A percentile compares a stretch with the other conserved stretches of the same genome.
These are phyloP conservation scores for Ciona savignyi DNA, from an alignment of 23 tunicate species.

Conservation along the genomic window DNA sequence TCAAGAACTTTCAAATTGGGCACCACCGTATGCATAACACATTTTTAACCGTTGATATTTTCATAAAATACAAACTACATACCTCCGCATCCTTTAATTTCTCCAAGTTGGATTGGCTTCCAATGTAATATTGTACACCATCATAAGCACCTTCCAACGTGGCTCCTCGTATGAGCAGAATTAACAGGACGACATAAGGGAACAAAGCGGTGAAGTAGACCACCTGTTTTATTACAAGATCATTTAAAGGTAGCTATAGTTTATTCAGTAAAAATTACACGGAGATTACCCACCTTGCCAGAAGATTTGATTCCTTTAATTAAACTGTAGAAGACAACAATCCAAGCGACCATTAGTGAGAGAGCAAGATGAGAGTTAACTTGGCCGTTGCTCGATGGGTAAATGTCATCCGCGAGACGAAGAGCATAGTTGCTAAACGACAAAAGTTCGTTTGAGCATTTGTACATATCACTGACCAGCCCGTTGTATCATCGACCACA, in stretches of 20 bases:
- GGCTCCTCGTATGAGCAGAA: slow-evolving; percentile 72
- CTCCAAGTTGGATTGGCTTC: slow-evolving; percentile 40
- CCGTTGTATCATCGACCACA: no score
- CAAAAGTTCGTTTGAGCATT: no score
- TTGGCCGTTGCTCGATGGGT: slow-evolving; percentile 60
- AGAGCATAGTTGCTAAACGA: slow-evolving; percentile 43
- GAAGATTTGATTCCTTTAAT: slow-evolving; percentile 90
- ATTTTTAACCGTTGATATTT: no score
- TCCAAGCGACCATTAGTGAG: slow-evolving; percentile 60
- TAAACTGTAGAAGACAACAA: slow-evolving; percentile 75
- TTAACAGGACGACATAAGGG: slow-evolving; percentile 78
- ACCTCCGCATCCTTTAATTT: slow-evolving; percentile 58
- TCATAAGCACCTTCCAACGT: slow-evolving; percentile 81
- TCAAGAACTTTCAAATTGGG: no score
- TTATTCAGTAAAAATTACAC: no score
- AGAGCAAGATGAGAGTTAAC: slow-evolving; percentile 61
- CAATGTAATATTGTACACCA: slow-evolving; percentile 90
- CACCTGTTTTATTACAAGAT: slow-evolving; percentile 30
- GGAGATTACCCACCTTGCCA: slow-evolving; percentile 73
- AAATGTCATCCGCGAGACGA: slow-evolving; percentile 40
- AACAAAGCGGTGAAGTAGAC: slow-evolving; percentile 94
- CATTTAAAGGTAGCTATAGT: no score
- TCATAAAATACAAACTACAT: background rate
- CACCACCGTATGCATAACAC: no score
- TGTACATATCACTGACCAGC: no score